Evolutionary conservation across 2,797 vertebrate species (phyloP).

Genomic region (Semotilus atromaculatus): DNA sequence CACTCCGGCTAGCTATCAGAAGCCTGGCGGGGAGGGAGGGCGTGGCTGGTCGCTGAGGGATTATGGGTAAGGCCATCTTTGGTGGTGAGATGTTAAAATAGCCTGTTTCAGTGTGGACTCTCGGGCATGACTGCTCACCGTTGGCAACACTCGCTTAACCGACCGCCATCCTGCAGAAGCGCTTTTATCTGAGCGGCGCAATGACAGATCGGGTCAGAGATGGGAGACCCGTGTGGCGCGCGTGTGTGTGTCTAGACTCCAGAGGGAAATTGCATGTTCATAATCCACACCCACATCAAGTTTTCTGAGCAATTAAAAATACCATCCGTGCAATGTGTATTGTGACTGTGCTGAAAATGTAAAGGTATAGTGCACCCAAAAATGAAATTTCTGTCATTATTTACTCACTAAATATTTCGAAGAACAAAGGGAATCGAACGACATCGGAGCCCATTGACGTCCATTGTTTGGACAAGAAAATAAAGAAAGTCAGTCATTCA

Average conservation of each 20-base stretch:
- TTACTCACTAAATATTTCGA: not conserved
- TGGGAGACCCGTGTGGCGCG: conserved; percentile 20
- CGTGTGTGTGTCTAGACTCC: conserved; percentile 10
- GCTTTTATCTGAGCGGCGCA: conserved; percentile 75
- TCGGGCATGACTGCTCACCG: conserved; percentile 16
- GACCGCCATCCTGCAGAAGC: conserved; percentile 72
- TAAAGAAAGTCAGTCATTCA: not conserved
- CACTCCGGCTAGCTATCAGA: conserved; percentile 78
- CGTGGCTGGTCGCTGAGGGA: conserved; percentile 66
- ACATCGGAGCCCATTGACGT: not conserved
- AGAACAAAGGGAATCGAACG: not conserved
- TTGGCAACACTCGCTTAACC: conserved; percentile 71
- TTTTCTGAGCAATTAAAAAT: conserved; percentile 7
- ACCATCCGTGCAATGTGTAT: not conserved
- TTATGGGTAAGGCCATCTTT: conserved; percentile 73
- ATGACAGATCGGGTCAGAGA: conserved; percentile 60
- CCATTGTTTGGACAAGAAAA: not conserved
- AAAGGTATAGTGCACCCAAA: not conserved
- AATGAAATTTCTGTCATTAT: not conserved
- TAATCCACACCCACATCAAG: conserved; percentile 10
- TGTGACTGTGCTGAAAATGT: not conserved
- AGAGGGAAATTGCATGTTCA: conserved; percentile 19
- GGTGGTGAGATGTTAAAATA: conserved; percentile 81
- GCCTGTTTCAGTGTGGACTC: conserved; percentile 63
- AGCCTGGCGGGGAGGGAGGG: conserved; percentile 67